Conservation (phyloP, 2,888 invertebrate genomes). For the Lacanobia oleracea region DNA sequence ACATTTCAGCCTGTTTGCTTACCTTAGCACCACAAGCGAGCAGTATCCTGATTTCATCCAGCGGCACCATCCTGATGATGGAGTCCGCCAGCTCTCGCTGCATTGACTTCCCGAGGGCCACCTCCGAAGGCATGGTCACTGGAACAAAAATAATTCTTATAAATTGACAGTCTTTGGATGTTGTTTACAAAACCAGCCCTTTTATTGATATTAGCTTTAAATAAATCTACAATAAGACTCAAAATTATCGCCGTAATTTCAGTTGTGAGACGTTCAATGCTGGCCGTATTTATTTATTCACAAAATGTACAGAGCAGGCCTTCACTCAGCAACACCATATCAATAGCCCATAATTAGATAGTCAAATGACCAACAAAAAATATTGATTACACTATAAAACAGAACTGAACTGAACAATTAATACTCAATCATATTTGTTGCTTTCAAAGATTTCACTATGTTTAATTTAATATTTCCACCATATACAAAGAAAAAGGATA, state of each 20-base stretch:
- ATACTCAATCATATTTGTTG: no score
- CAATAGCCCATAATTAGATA: neutral
- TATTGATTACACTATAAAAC: no score
- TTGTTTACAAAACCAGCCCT: neutral
- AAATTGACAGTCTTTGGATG: neutral
- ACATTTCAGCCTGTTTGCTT: constrained; percentile 13
- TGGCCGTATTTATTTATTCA: no score
- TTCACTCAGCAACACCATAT: neutral
- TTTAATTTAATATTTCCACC: no score
- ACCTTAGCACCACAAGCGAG: constrained; percentile 96
- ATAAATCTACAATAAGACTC: neutral
- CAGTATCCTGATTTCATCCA: constrained; percentile 96
- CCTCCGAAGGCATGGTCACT: constrained; percentile 93
- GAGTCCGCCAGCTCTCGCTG: constrained; percentile 97
- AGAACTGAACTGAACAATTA: no score
- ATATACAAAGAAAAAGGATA: no score
- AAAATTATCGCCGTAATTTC: no score
- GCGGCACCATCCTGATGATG: constrained; percentile 96
- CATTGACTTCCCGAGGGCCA: constrained; percentile 93
- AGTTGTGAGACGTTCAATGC: no score
- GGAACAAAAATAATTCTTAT: constrained; percentile 31
- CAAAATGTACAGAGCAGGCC: no score
- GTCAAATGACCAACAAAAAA: neutral
- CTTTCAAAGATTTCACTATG: no score
- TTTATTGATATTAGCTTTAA: neutral